phyloP scores from a whole-genome alignment of 2,113 vertebrate species.

The Apistogramma diplotaenia region DNA sequence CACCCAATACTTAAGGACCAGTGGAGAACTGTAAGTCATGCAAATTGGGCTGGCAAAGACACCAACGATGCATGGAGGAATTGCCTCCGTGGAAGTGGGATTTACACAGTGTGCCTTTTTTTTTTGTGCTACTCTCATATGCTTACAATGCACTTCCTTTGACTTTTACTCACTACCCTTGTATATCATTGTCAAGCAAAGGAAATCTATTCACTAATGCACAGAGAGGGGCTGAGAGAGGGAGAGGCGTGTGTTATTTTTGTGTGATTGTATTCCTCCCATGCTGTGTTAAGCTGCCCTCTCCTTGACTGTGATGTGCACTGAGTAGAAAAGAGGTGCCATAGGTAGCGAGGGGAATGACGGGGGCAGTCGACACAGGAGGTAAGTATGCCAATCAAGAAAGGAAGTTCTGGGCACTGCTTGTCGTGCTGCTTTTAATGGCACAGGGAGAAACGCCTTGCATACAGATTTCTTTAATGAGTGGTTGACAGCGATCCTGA shows the following conservation, averaged over 20 bases:
- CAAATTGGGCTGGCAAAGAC: conserved; percentile 69
- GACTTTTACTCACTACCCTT: conserved; percentile 48
- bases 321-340: conserved; percentile 5
- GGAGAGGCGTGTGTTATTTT: conserved; percentile 34
- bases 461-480: conserved; percentile 60
- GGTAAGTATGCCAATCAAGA: conserved; percentile 58
- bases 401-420: conserved; percentile 29
- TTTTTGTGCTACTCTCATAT: conserved; percentile 18
- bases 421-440: conserved; percentile 38
- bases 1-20: conserved; percentile 63
- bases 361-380: conserved; percentile 38
- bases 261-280: conserved; percentile 43
- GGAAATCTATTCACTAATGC: conserved; percentile 11
- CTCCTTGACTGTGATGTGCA: conserved; percentile 26
- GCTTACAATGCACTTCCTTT: conserved; percentile 59
- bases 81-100: conserved; percentile 41
- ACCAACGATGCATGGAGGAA: conserved; percentile 65
- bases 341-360: conserved; percentile 35
- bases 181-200: conserved; percentile 45
- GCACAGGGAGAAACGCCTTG: conserved; percentile 3
- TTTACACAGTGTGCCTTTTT: conserved; percentile 43
- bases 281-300: conserved; percentile 27
- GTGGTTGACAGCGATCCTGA: conserved; percentile 56
- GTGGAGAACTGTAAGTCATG: conserved; percentile 71
- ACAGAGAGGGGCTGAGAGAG: conserved; percentile 1